phyloP scores from a whole-genome alignment of 2,888 invertebrate species.

The Mamestra brassicae region DNA sequence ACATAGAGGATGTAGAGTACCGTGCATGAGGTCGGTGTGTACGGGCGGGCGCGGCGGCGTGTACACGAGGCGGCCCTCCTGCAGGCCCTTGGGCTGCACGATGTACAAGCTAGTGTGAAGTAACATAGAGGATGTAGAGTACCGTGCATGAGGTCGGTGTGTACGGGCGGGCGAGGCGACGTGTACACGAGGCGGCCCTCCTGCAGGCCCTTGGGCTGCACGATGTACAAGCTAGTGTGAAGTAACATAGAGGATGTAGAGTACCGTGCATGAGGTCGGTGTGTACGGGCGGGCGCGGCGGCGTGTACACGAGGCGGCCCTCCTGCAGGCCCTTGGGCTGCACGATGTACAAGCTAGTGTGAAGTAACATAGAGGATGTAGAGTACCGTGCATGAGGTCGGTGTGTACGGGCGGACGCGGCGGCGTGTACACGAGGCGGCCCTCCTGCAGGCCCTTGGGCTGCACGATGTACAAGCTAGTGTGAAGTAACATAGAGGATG shows the following conservation, averaged over 20 bases:
- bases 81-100: too few relatives aligned
- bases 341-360: slow-evolving; percentile 92
- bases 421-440: slow-evolving; percentile 24
- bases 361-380: slow-evolving; percentile 1
- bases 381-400: slow-evolving; percentile 16
- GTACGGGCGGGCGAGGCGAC: too few relatives aligned
- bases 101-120: too few relatives aligned
- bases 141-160: too few relatives aligned
- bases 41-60: too few relatives aligned
- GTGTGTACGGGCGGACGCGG: slow-evolving; percentile 32
- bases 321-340: slow-evolving; percentile 97
- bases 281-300: too few relatives aligned
- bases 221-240: slow-evolving; percentile 90
- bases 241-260: background rate
- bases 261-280: slow-evolving; percentile 38
- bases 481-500: slow-evolving; percentile 78
- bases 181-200: too few relatives aligned
- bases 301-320: slow-evolving; percentile 91
- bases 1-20: too few relatives aligned
- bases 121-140: too few relatives aligned
- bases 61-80: too few relatives aligned
- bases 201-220: slow-evolving; percentile 1
- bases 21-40: too few relatives aligned
- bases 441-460: slow-evolving; percentile 56
- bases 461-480: slow-evolving; percentile 1